These are phyloP conservation scores for Didymodactylos carnosus DNA, from an alignment of 2,888 invertebrate species.

Conservation along the genomic window DNA sequence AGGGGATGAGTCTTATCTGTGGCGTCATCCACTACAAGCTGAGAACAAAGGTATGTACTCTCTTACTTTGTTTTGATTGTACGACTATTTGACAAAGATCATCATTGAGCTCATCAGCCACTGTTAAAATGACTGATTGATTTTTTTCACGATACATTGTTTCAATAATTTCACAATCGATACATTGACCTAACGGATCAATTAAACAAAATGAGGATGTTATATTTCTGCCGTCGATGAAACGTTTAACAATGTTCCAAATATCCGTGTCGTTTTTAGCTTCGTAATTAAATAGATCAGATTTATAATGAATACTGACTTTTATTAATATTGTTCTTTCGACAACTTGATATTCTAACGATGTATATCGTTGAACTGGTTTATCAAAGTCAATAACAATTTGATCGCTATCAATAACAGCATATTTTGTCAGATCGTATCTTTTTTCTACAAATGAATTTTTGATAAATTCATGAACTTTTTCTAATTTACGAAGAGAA, in stretches of 20 bases:
- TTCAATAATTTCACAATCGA: not conserved
- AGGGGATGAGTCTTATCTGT: no score
- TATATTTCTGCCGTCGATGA: not conserved
- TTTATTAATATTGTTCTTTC: not conserved
- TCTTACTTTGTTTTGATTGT: not conserved
- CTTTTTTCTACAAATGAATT: not conserved
- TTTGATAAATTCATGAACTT: not conserved
- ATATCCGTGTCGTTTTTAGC: not conserved
- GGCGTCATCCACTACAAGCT: no score
- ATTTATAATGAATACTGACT: not conserved
- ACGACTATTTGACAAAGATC: not conserved
- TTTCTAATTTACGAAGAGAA: not conserved
- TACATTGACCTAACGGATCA: not conserved
- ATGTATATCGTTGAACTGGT: no score
- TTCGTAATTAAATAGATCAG: not conserved
- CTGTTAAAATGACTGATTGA: not conserved
- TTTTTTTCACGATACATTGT: no score
- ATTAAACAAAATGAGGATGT: not conserved
- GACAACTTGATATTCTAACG: not conserved
- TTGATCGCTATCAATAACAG: not conserved
- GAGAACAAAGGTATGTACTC: no score
- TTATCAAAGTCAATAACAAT: not conserved
- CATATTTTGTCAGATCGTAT: not conserved
- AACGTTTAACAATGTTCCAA: not conserved
- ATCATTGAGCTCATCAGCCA: not conserved